These are phyloP conservation scores for Geotrupes spiniger DNA, from an alignment of 2,888 invertebrate genomes.

Conservation along the genomic window DNA sequence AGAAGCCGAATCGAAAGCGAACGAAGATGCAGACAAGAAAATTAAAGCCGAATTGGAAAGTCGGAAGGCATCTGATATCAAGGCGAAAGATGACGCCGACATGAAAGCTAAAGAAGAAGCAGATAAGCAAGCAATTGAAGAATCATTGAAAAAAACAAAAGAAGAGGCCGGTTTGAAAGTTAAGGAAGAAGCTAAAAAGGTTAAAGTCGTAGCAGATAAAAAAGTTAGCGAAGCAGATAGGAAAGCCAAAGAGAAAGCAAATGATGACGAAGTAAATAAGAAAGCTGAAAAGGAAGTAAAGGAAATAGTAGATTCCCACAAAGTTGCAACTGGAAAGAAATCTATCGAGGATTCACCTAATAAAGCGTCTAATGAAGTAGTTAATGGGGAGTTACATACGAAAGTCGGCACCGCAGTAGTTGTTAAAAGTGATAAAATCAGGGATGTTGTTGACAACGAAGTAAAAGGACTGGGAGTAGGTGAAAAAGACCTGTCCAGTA, in stretches of 20 bases:
- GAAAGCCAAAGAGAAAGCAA: constrained; percentile 38
- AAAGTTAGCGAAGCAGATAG: constrained; percentile 27
- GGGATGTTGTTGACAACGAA: too few relatives aligned
- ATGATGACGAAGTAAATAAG: constrained; percentile 32
- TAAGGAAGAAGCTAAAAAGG: constrained; percentile 36
- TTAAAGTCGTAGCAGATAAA: constrained; percentile 33
- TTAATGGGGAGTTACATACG: too few relatives aligned
- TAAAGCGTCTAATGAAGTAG: too few relatives aligned
- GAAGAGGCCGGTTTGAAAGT: constrained; percentile 32
- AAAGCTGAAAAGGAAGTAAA: constrained; percentile 19
- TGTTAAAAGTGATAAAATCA: too few relatives aligned
- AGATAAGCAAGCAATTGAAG: constrained; percentile 23
- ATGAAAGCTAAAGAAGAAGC: constrained; percentile 28
- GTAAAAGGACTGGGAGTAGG: too few relatives aligned
- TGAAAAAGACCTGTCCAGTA: too few relatives aligned
- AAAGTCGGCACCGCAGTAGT: too few relatives aligned
- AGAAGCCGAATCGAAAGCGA: constrained; percentile 25
- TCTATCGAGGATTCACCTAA: constrained; percentile 42
- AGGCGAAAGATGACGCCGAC: constrained; percentile 29
- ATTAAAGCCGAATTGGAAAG: constrained; percentile 27
- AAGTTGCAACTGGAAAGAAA: constrained; percentile 33
- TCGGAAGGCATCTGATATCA: constrained; percentile 28
- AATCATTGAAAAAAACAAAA: constrained; percentile 31
- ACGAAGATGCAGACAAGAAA: constrained; percentile 28
- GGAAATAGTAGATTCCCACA: constrained; percentile 44